phyloP scores from a whole-genome alignment of 2,797 vertebrate species.

The Psittacula derbiana region DNA sequence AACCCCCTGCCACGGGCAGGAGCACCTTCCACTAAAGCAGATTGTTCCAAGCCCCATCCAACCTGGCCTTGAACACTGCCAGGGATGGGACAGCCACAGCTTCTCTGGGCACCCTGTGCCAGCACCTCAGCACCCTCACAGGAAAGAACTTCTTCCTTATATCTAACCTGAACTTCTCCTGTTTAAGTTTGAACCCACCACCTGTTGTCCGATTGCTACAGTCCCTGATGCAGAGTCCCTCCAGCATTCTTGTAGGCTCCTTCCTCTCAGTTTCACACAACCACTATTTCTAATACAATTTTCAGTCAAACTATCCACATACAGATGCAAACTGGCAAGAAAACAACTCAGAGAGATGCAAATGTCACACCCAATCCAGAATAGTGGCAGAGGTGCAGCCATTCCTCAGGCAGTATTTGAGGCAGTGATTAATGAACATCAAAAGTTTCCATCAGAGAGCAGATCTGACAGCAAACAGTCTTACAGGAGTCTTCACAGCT shows the following conservation, averaged over 20 bases:
- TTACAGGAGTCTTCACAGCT: neutral
- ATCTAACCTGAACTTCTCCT: neutral
- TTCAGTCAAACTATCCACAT: neutral
- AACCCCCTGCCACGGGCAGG: no score
- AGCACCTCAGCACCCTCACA: neutral
- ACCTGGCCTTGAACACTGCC: neutral
- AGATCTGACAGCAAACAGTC: neutral
- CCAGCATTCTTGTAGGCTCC: neutral
- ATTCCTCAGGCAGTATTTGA: neutral
- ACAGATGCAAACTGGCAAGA: neutral
- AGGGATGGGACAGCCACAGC: neutral
- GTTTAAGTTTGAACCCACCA: neutral
- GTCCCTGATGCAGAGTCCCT: neutral
- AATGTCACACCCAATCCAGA: neutral
- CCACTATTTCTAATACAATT: neutral
- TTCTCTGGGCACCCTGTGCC: neutral
- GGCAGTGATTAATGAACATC: accelerated
- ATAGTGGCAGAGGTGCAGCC: neutral
- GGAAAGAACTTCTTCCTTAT: neutral
- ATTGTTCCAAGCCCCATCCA: no score
- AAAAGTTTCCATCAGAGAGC: neutral
- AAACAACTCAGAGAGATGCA: neutral
- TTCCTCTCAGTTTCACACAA: neutral
- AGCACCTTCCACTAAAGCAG: no score
- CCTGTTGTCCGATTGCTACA: neutral